Percentiles rank a stretch among this genome's conserved stretches.
These are phyloP conservation scores for Asteroscopus sphinx DNA, from an alignment of 2,888 invertebrate species.

Conservation along the genomic window DNA sequence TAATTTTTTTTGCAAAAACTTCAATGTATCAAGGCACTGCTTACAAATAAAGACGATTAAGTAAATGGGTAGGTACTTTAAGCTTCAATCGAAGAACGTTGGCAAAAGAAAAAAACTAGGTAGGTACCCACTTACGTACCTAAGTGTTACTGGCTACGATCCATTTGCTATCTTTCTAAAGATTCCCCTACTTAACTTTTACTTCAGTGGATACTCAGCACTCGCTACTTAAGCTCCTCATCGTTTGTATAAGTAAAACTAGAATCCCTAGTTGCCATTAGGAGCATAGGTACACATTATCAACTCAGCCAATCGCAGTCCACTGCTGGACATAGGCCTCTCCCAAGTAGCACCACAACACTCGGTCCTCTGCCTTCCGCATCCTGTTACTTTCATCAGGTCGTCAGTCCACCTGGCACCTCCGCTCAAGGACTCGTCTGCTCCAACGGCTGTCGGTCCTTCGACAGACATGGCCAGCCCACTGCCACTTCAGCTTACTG, in stretches of 20 bases:
- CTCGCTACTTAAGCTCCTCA: conserved; percentile 10
- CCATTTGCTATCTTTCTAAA: conserved; percentile 26
- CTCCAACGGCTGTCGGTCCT: too few relatives aligned
- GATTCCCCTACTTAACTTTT: conserved; percentile 30
- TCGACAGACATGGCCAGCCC: too few relatives aligned
- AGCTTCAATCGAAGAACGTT: conserved; percentile 9
- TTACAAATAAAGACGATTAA: not conserved
- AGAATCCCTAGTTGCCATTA: conserved; percentile 13
- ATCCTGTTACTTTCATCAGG: too few relatives aligned
- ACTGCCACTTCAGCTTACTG: too few relatives aligned
- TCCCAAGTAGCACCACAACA: too few relatives aligned
- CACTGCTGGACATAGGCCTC: too few relatives aligned
- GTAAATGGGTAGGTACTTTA: not conserved
- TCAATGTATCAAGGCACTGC: not conserved
- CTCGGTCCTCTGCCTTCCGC: too few relatives aligned
- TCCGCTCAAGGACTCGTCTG: too few relatives aligned
- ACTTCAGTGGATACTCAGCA: conserved; percentile 9
- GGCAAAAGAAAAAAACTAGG: conserved; percentile 16
- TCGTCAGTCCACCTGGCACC: too few relatives aligned
- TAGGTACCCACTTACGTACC: too few relatives aligned
- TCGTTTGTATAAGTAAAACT: conserved; percentile 20
- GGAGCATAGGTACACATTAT: not conserved
- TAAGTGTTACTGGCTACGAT: conserved; percentile 14
- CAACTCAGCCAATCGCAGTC: not conserved
- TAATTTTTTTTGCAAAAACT: too few relatives aligned